These are phyloP conservation scores for Pseudococcus viburni DNA, from an alignment of 2,888 invertebrate genomes.

Conservation along the genomic window DNA sequence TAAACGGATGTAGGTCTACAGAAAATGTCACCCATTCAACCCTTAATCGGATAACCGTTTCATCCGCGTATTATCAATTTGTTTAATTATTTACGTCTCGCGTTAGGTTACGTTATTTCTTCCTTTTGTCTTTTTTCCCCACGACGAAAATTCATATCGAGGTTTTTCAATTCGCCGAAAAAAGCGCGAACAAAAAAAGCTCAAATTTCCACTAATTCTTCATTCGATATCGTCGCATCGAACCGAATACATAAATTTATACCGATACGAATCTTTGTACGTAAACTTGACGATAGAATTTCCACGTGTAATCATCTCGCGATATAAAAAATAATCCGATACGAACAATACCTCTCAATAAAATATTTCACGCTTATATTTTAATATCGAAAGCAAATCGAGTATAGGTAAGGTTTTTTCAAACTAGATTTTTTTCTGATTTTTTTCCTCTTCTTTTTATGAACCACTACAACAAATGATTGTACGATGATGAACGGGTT, in stretches of 20 bases:
- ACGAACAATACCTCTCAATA: constrained; percentile 21
- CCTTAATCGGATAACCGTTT: constrained; percentile 50
- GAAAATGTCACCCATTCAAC: constrained; percentile 48
- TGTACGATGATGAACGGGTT: constrained; percentile 53
- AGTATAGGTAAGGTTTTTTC: neutral
- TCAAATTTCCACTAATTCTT: neutral
- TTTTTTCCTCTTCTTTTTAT: constrained; percentile 24
- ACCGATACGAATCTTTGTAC: neutral
- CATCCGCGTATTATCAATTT: constrained; percentile 2
- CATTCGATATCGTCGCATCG: neutral
- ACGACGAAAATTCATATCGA: neutral
- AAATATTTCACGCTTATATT: constrained; percentile 8
- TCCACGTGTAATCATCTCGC: neutral
- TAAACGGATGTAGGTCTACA: constrained; percentile 38
- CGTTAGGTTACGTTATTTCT: neutral
- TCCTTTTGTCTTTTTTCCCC: neutral
- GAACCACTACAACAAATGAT: constrained; percentile 53
- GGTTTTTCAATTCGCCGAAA: neutral
- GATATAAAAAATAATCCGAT: constrained; percentile 8
- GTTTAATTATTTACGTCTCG: constrained; percentile 39
- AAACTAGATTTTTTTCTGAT: neutral
- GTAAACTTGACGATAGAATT: neutral
- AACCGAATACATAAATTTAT: neutral
- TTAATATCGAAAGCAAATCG: constrained; percentile 2
- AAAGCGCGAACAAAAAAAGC: neutral